Evolutionary conservation across 2,113 vertebrate genomes (phyloP).

Genomic region (Heloderma charlesbogerti): DNA sequence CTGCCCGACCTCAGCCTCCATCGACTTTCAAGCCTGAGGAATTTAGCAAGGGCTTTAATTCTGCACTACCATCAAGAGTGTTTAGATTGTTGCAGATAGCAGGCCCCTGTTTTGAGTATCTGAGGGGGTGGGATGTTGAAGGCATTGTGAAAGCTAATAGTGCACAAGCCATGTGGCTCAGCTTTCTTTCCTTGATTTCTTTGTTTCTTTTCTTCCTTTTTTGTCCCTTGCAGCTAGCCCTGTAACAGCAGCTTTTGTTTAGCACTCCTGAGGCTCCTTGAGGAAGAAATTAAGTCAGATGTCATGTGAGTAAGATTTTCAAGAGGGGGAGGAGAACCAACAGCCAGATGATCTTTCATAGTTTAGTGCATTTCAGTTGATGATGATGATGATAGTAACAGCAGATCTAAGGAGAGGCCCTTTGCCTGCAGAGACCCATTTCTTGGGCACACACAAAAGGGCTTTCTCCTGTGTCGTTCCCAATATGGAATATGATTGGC

Average conservation of each 20-base stretch:
- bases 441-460: too few relatives aligned
- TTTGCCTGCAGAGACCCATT: too few relatives aligned
- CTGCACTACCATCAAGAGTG: too few relatives aligned
- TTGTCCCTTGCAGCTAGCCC: background rate
- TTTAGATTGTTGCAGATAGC: background rate
- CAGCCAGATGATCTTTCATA: background rate
- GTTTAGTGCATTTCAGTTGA: background rate
- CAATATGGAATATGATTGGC: too few relatives aligned
- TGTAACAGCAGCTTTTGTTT: background rate
- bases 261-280: background rate
- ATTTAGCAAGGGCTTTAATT: background rate
- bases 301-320: slow-evolving; percentile 26
- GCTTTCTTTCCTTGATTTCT: background rate
- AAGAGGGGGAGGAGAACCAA: background rate
- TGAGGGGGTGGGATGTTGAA: too few relatives aligned
- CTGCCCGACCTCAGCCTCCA: background rate
- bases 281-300: slow-evolving; percentile 7
- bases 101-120: background rate
- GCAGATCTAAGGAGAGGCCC: background rate
- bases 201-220: fast-evolving
- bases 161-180: background rate
- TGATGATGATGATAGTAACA: background rate
- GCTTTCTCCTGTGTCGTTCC: too few relatives aligned
- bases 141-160: background rate
- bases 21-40: background rate